These are phyloP conservation scores for Tetramorium simillimum DNA, from an alignment of 1,140 invertebrate genomes.

Conservation along the genomic window DNA sequence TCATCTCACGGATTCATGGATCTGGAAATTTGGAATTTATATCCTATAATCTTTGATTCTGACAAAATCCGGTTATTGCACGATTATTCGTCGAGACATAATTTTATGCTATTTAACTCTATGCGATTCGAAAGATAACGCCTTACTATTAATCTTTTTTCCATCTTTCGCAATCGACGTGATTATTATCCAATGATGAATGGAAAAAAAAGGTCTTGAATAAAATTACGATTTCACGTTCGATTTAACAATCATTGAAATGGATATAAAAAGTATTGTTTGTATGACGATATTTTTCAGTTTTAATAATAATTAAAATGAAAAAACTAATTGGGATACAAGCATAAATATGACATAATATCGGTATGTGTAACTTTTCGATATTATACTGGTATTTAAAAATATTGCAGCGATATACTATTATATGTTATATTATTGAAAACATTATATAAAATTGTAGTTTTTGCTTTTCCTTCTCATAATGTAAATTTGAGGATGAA, in stretches of 20 bases:
- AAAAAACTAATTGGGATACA: background rate
- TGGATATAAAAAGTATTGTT: background rate
- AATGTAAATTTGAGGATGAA: background rate
- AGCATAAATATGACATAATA: background rate
- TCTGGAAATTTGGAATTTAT: background rate
- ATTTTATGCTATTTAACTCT: background rate
- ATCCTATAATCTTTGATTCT: background rate
- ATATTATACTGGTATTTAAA: background rate
- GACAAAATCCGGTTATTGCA: background rate
- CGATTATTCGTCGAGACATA: background rate
- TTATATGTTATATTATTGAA: background rate
- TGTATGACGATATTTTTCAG: background rate
- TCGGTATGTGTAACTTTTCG: background rate
- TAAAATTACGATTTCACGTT: constrained; percentile 59
- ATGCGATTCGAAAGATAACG: background rate
- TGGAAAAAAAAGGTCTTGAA: constrained; percentile 35
- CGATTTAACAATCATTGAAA: constrained; percentile 28
- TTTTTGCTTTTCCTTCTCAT: background rate
- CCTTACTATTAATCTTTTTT: too few relatives aligned
- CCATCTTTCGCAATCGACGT: too few relatives aligned
- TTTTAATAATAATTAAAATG: background rate
- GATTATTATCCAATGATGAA: too few relatives aligned
- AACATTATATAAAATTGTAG: background rate
- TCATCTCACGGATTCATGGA: background rate
- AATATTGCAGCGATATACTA: background rate